Conservation (phyloP, 1,140 invertebrate genomes). For the Matsumurasca onukii region DNA sequence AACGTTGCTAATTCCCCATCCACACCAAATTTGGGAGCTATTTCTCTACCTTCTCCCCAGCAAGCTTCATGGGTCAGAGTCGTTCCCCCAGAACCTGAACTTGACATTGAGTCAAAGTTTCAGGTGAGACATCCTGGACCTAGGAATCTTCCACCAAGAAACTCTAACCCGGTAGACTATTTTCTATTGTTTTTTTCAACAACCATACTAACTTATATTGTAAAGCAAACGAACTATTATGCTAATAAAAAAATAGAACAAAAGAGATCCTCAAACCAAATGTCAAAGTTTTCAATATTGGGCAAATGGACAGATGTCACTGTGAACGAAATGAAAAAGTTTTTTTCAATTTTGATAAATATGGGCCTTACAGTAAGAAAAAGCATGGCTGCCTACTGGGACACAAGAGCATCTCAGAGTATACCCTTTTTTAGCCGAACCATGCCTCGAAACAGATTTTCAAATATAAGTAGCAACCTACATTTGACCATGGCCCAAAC, state of each 20-base stretch:
- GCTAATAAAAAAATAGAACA: neutral
- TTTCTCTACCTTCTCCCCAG: neutral
- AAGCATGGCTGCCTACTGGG: constrained; percentile 3
- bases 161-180: neutral
- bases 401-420: neutral
- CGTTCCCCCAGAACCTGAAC: neutral
- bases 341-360: constrained; percentile 16
- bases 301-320: neutral
- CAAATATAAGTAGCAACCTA: neutral
- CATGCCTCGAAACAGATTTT: neutral
- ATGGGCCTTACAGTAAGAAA: constrained; percentile 23
- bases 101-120: neutral
- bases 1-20: no score
- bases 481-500: neutral
- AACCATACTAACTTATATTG: neutral
- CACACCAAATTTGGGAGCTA: no score
- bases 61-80: neutral
- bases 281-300: neutral
- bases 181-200: neutral
- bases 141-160: neutral
- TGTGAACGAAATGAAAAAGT: neutral
- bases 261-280: neutral
- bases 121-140: neutral
- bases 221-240: neutral
- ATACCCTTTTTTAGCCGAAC: neutral